Conservation (phyloP, 2,888 invertebrate species). For the Rhingia rostrata region DNA sequence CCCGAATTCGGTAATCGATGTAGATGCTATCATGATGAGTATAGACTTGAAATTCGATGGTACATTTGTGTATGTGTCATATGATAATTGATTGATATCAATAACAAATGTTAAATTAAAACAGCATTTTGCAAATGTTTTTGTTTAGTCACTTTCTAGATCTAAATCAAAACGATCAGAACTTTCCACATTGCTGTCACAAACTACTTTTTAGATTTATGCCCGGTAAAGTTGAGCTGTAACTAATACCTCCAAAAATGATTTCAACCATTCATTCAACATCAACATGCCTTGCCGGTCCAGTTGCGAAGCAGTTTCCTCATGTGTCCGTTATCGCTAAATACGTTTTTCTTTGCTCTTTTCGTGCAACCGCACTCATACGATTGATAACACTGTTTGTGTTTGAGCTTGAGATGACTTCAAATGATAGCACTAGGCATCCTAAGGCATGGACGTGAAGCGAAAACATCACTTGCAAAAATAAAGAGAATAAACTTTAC, state of each 20-base stretch:
- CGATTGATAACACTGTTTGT: constrained; percentile 51
- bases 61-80: no score
- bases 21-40: no score
- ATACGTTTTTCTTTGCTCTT: constrained; percentile 51
- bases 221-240: constrained; percentile 14
- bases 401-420: constrained; percentile 30
- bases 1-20: no score
- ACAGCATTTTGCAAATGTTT: no score
- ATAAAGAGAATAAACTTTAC: constrained; percentile 29
- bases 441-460: no score
- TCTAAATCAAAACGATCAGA: background rate
- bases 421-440: constrained; percentile 23
- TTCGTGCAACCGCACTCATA: constrained; percentile 46
- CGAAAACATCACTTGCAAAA: background rate
- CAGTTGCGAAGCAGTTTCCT: constrained; percentile 50
- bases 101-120: no score
- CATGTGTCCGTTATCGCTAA: constrained; percentile 56
- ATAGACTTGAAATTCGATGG: no score
- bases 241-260: background rate
- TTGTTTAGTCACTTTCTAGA: background rate
- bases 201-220: background rate
- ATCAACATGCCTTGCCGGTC: constrained; percentile 48
- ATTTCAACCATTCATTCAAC: constrained; percentile 7
- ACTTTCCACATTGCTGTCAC: background rate
- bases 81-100: no score